Evolutionary conservation across 2,113 vertebrate genomes (phyloP).

Genomic region (Callospermophilus lateralis): DNA sequence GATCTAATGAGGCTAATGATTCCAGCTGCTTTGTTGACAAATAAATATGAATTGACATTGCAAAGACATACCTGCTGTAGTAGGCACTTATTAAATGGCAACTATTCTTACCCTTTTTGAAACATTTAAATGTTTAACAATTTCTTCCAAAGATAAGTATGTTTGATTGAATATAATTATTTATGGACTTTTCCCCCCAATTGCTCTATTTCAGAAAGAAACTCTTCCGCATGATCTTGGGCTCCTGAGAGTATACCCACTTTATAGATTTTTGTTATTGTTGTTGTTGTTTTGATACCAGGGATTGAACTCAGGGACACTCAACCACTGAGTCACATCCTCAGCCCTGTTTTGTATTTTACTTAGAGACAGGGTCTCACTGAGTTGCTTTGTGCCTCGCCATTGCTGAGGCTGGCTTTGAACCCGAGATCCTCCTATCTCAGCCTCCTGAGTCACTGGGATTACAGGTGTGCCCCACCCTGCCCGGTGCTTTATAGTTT

Average conservation of each 20-base stretch:
- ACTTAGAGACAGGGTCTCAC: too few relatives aligned
- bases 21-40: slow-evolving; percentile 21
- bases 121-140: slow-evolving; percentile 59
- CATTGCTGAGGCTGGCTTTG: too few relatives aligned
- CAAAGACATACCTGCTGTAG: background rate
- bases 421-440: too few relatives aligned
- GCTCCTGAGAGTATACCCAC: slow-evolving; percentile 35
- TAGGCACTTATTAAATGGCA: slow-evolving; percentile 8
- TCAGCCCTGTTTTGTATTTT: too few relatives aligned
- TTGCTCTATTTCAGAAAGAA: slow-evolving; percentile 39
- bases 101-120: slow-evolving; percentile 32
- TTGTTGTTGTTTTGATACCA: too few relatives aligned
- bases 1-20: slow-evolving; percentile 29
- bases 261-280: too few relatives aligned
- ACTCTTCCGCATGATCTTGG: slow-evolving; percentile 3
- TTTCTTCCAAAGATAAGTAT: background rate
- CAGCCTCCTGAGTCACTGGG: background rate
- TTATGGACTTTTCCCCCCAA: background rate
- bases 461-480: too few relatives aligned
- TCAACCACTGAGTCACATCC: too few relatives aligned
- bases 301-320: too few relatives aligned
- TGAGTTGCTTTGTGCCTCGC: too few relatives aligned
- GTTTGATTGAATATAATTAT: slow-evolving; percentile 46
- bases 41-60: slow-evolving; percentile 20
- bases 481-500: background rate